Conservation (phyloP, 2,113 vertebrate species). For the Solea senegalensis region DNA sequence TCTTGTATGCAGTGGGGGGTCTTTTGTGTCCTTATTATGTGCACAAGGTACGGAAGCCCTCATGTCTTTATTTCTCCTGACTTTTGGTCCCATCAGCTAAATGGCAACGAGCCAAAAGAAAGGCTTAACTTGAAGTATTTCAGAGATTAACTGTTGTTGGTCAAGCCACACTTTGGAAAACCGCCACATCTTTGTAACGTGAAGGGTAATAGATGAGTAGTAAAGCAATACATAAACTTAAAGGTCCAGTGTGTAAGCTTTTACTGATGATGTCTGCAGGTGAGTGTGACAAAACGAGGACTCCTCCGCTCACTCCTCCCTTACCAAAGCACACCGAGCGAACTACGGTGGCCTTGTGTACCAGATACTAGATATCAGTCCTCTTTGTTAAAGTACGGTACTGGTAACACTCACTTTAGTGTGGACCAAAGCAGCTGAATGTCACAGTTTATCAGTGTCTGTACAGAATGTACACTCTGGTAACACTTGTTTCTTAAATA, state of each 20-base stretch:
- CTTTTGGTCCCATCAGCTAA: slow-evolving; percentile 7
- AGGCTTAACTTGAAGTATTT: slow-evolving; percentile 28
- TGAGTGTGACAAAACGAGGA: no score
- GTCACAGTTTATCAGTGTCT: no score
- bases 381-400: no score
- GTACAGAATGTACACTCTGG: no score
- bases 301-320: no score
- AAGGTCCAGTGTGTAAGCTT: background rate
- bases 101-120: slow-evolving; percentile 14
- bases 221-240: slow-evolving; percentile 11
- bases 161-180: slow-evolving; percentile 13
- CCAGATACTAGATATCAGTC: no score
- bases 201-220: slow-evolving; percentile 3
- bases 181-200: slow-evolving; percentile 17
- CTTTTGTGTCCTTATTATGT: slow-evolving; percentile 39
- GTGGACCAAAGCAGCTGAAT: no score
- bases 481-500: no score
- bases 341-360: no score
- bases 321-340: no score
- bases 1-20: background rate
- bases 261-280: no score
- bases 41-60: slow-evolving; percentile 33
- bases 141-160: slow-evolving; percentile 14
- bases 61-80: slow-evolving; percentile 25
- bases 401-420: no score